Evolutionary conservation across 2,113 vertebrate genomes (phyloP), one percentile per base, ranked within the genome.

Genomic region (Tetraodon nigroviridis): DNA sequence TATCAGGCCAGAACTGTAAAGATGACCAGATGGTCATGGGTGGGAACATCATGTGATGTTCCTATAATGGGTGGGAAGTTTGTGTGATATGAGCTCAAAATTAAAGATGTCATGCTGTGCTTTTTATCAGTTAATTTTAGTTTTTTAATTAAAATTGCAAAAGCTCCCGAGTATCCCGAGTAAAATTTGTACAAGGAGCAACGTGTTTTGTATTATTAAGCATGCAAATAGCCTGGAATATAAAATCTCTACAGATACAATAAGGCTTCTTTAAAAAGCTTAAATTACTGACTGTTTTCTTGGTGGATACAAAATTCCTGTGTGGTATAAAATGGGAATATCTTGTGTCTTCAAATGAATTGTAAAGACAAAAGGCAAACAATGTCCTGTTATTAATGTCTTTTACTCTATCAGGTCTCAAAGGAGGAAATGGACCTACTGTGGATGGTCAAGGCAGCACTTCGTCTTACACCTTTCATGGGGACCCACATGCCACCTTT

Each of bases 391-490:
- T 24, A 51, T 13, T 66, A 7, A 46, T 73, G 57, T 75, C 20
- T 67, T 16, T 55, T 12, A 0, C 27, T 37, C n/a, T 63, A 44
- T 66, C 79, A 99, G 96, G 96, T 41, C 88, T 99, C 40, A 99
- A 99, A 87, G 95, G 95, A 86, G 95, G 96, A 86, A 92, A 88
- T 69, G 94, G 93, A 32, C 90, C 94, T 13, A 75, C 81, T 3
- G 60, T 84, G 11, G 95, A 99, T 17, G 95, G 94, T 20, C 96
- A 94, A 61, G 93, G 94, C 46, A 93, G 91, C 64, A 95, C 91
- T 67, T 98, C 94, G 87, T 92, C 93, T 41, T 99, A 98, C 81
- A 95, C 95, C 20, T 99, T 99, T 86, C 96, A 99, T 1, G 97
- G 97, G 0, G 97, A 99, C 69, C 96, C 97, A 21, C 96, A 98